These are phyloP conservation scores for Syngnathus rostellatus DNA, from an alignment of 2,797 vertebrate genomes.

Conservation along the genomic window DNA sequence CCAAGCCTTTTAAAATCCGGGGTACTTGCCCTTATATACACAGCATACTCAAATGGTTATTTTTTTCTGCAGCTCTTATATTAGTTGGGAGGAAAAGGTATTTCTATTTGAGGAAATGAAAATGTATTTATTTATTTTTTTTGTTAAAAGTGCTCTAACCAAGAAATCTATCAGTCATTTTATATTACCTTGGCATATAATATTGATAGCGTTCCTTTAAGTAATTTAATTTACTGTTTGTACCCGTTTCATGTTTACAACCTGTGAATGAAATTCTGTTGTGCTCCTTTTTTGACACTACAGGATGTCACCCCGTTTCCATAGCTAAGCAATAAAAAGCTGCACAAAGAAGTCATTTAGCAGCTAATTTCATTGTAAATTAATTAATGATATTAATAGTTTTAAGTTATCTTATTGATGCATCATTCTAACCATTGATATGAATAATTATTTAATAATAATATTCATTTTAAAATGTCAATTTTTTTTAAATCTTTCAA, in stretches of 20 bases:
- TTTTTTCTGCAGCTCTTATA: slow-evolving; percentile 42
- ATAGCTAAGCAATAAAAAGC: too few relatives aligned
- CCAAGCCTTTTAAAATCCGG: slow-evolving; percentile 5
- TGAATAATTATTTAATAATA: not conserved
- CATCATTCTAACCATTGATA: not conserved
- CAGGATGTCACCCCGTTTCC: too few relatives aligned
- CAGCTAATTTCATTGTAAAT: not conserved
- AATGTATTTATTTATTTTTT: too few relatives aligned
- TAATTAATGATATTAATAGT: not conserved
- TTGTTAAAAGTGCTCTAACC: slow-evolving; percentile 11
- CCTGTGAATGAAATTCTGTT: too few relatives aligned
- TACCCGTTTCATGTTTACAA: too few relatives aligned
- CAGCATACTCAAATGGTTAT: not conserved
- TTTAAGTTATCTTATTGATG: not conserved
- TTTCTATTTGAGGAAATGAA: slow-evolving; percentile 38
- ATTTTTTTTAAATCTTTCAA: not conserved
- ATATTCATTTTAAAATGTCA: too few relatives aligned
- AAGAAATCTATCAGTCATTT: not conserved
- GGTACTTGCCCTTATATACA: not conserved
- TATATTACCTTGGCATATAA: too few relatives aligned
- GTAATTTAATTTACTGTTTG: too few relatives aligned
- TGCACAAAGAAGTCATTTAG: too few relatives aligned
- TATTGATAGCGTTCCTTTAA: too few relatives aligned
- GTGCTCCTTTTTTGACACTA: too few relatives aligned
- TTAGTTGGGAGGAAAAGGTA: slow-evolving; percentile 20